Conservation (phyloP, 2,888 invertebrate genomes). For the Cryptophagus acutangulus region DNA sequence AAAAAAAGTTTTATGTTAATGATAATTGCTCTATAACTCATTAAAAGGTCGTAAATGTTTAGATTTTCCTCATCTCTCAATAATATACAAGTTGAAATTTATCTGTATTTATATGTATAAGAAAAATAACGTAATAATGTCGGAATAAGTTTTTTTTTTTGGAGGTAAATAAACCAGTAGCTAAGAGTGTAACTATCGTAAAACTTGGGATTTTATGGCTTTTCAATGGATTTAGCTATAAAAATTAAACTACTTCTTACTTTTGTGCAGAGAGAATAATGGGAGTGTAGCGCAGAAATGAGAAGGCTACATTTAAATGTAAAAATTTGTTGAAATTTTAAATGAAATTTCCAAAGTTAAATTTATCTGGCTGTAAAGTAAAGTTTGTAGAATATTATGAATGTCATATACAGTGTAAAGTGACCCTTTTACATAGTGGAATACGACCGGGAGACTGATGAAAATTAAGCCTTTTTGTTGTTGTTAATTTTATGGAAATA, state of each 20-base stretch:
- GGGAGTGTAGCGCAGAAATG: too few relatives aligned
- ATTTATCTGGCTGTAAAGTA: too few relatives aligned
- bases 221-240: slow-evolving; percentile 22
- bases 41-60: slow-evolving; percentile 1
- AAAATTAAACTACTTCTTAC: slow-evolving; percentile 20
- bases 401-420: too few relatives aligned
- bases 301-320: not conserved
- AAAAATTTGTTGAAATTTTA: too few relatives aligned
- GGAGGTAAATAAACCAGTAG: slow-evolving; percentile 25
- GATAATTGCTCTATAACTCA: not conserved
- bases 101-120: not conserved
- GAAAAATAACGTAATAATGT: slow-evolving; percentile 14
- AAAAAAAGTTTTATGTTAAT: not conserved
- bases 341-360: too few relatives aligned
- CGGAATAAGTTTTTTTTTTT: slow-evolving; percentile 5
- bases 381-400: too few relatives aligned
- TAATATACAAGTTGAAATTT: too few relatives aligned
- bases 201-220: slow-evolving; percentile 24
- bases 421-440: too few relatives aligned
- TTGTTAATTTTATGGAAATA: slow-evolving; percentile 46
- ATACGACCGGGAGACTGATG: too few relatives aligned
- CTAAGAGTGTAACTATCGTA: slow-evolving; percentile 19
- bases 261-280: too few relatives aligned
- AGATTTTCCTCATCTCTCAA: not conserved
- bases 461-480: slow-evolving; percentile 38